Percentiles rank a stretch among this genome's conserved stretches.
Evolutionary conservation across 2,888 invertebrate genomes (phyloP).

Genomic region (Metallyticus violacea): DNA sequence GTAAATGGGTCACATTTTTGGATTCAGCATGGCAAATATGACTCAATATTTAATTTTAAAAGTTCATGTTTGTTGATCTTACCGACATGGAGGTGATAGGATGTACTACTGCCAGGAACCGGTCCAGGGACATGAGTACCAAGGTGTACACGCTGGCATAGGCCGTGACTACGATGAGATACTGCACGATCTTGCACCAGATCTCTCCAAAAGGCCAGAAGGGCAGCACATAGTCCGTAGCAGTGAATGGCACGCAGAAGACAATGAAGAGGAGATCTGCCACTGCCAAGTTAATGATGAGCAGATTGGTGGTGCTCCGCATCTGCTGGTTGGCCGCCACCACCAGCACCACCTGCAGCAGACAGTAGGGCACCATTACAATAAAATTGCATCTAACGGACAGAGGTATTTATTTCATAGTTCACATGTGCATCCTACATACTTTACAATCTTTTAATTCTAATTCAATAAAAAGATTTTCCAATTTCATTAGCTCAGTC

Average conservation of each 20-base stretch:
- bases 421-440: too few relatives aligned
- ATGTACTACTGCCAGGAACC: conserved; percentile 90
- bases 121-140: conserved; percentile 89
- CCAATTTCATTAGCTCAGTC: too few relatives aligned
- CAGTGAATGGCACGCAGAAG: conserved; percentile 93
- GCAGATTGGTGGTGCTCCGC: conserved; percentile 88
- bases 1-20: too few relatives aligned
- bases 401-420: too few relatives aligned
- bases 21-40: too few relatives aligned
- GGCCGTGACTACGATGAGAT: conserved; percentile 87
- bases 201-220: conserved; percentile 88
- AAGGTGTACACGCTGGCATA: conserved; percentile 92
- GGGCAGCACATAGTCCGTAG: conserved; percentile 81
- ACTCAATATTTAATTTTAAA: too few relatives aligned
- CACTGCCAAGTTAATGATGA: conserved; percentile 86
- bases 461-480: too few relatives aligned
- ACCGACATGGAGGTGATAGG: conserved; percentile 86
- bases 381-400: too few relatives aligned
- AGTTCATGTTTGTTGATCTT: too few relatives aligned
- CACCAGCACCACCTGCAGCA: conserved; percentile 64
- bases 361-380: too few relatives aligned
- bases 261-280: conserved; percentile 89
- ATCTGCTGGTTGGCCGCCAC: conserved; percentile 86
- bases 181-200: conserved; percentile 89
- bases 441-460: too few relatives aligned